These are phyloP conservation scores for Apistogramma diplotaenia DNA, from an alignment of 2,113 vertebrate genomes.

Conservation along the genomic window DNA sequence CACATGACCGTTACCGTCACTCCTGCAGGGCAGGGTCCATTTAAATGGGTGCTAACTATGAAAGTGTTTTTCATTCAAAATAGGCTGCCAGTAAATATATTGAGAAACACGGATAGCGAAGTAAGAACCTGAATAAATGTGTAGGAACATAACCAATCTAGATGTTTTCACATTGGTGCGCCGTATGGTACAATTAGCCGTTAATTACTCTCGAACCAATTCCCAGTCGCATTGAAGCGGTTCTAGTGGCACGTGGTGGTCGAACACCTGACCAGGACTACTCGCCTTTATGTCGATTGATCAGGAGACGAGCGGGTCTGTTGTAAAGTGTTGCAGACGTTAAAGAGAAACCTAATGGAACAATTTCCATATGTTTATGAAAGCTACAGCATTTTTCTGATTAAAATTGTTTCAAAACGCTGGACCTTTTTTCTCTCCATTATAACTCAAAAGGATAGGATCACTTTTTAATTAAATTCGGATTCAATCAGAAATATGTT, in stretches of 20 bases:
- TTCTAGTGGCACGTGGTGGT: neutral
- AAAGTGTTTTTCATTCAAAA: neutral
- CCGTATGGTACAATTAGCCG: neutral
- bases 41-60: neutral
- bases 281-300: neutral
- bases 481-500: neutral
- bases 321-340: neutral
- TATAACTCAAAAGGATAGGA: neutral
- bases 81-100: neutral
- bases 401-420: too few relatives aligned
- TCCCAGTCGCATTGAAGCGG: neutral
- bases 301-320: neutral
- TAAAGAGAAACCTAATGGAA: neutral
- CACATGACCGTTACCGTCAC: neutral
- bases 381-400: neutral
- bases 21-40: neutral
- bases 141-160: neutral
- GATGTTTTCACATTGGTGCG: neutral
- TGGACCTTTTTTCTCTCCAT: neutral
- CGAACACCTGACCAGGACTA: neutral
- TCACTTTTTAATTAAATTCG: neutral
- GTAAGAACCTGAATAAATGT: neutral
- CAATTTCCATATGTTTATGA: neutral
- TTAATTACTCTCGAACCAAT: too few relatives aligned
- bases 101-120: neutral